These are phyloP conservation scores for Criorhina ranunculi DNA, from an alignment of 2,888 invertebrate genomes.

Conservation along the genomic window DNA sequence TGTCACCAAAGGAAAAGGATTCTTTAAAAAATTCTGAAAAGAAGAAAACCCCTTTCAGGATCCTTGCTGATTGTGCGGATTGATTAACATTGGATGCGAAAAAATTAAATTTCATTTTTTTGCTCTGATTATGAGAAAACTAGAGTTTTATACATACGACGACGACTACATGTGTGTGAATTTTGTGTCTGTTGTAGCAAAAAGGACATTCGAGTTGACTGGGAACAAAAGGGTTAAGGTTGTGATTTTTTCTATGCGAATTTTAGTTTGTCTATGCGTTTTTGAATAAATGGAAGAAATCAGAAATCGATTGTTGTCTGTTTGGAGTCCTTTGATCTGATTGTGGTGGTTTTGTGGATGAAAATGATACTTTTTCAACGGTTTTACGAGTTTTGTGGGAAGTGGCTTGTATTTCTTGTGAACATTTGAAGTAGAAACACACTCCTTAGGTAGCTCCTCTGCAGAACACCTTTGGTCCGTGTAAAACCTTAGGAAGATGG, in stretches of 20 bases:
- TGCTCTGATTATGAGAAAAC: constrained; percentile 73
- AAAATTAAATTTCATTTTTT: constrained; percentile 62
- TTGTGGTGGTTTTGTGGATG: constrained; percentile 34
- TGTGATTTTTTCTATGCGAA: constrained; percentile 43
- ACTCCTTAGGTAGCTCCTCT: no score
- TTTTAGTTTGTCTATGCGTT: constrained; percentile 44
- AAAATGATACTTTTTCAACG: constrained; percentile 51
- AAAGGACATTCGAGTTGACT: constrained; percentile 36
- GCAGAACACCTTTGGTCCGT: no score
- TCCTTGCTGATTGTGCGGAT: constrained; percentile 57
- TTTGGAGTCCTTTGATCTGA: constrained; percentile 29
- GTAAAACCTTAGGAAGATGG: no score
- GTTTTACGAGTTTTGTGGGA: neutral
- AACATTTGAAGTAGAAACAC: no score
- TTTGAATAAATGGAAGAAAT: constrained; percentile 60
- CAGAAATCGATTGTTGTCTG: constrained; percentile 31
- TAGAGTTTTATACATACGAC: constrained; percentile 31
- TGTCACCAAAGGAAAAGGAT: constrained; percentile 65
- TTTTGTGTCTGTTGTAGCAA: constrained; percentile 46
- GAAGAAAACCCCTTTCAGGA: neutral
- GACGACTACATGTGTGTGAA: constrained; percentile 57
- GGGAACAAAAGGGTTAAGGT: constrained; percentile 38
- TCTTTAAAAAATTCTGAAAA: constrained; percentile 44
- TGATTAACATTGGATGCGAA: constrained; percentile 68
- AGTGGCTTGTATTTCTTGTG: no score